Conservation (phyloP, 2,888 invertebrate species). For the Drosophila anomalipes region DNA sequence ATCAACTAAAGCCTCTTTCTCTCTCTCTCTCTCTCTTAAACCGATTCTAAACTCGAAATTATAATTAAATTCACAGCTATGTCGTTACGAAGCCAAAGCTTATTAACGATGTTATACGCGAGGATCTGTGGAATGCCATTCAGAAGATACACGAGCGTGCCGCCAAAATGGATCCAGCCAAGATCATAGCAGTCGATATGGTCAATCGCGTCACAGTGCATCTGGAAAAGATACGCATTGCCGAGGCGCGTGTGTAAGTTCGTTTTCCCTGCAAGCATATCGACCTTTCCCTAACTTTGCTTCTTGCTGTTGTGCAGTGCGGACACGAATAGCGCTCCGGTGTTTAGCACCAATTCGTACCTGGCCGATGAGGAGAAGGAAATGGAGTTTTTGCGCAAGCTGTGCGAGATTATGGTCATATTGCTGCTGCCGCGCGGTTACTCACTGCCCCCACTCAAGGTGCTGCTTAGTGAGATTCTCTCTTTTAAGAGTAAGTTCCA, state of each 20-base stretch:
- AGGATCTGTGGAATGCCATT: slow-evolving; percentile 93
- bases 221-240: slow-evolving; percentile 93
- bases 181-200: slow-evolving; percentile 93
- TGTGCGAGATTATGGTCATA: slow-evolving; percentile 93
- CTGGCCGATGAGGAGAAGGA: slow-evolving; percentile 91
- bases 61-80: slow-evolving; percentile 83
- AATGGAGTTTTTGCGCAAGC: slow-evolving; percentile 91
- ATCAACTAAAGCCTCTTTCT: neutral
- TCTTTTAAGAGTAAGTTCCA: slow-evolving; percentile 90
- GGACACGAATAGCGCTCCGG: slow-evolving; percentile 88
- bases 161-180: slow-evolving; percentile 91
- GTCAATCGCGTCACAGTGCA: slow-evolving; percentile 92
- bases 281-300: neutral
- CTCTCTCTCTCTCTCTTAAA: too few relatives aligned
- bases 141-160: slow-evolving; percentile 91
- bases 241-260: slow-evolving; percentile 91
- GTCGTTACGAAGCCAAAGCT: slow-evolving; percentile 89
- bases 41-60: neutral
- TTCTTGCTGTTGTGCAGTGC: slow-evolving; percentile 85
- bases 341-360: slow-evolving; percentile 91
- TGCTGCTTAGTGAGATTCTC: slow-evolving; percentile 92
- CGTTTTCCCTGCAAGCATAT: neutral
- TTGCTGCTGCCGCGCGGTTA: slow-evolving; percentile 93
- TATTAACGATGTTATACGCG: slow-evolving; percentile 89
- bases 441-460: slow-evolving; percentile 91